phyloP scores from a whole-genome alignment of 2,797 vertebrate genomes.

The Prunella strophiata region DNA sequence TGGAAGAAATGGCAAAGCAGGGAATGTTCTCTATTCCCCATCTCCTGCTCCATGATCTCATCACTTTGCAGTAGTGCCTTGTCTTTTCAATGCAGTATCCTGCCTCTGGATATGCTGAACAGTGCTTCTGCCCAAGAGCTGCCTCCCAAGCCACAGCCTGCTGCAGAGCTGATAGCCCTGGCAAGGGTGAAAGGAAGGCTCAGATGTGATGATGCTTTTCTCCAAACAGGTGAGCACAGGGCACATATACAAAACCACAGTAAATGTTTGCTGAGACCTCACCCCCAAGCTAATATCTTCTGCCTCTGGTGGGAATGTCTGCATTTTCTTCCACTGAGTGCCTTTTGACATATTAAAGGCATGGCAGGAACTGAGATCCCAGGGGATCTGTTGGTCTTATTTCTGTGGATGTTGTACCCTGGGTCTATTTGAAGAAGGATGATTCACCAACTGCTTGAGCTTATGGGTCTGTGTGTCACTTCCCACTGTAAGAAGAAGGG shows the following conservation, averaged over 20 bases:
- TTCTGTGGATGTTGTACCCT: conserved; percentile 19
- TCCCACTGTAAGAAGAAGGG: conserved; percentile 35
- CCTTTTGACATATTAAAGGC: conserved; percentile 55
- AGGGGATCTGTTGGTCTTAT: conserved; percentile 20
- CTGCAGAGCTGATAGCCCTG: neutral
- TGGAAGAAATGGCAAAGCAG: neutral
- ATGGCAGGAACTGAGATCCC: conserved; percentile 39
- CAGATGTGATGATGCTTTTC: neutral
- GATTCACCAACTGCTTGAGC: conserved; percentile 19
- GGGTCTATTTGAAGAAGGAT: conserved; percentile 40
- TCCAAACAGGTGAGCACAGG: neutral
- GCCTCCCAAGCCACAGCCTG: neutral
- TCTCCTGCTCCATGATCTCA: neutral
- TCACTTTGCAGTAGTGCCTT: rapidly evolving
- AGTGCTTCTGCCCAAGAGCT: neutral
- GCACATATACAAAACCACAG: neutral
- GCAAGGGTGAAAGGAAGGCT: neutral
- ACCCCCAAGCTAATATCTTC: neutral
- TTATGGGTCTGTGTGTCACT: conserved; percentile 13
- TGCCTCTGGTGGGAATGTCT: conserved; percentile 20
- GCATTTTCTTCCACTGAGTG: neutral
- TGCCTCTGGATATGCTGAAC: neutral
- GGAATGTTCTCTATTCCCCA: neutral
- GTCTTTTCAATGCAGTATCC: neutral
- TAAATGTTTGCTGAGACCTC: neutral